phyloP scores from a whole-genome alignment of 1,140 invertebrate genomes.

The Ditylenchus dipsaci region DNA sequence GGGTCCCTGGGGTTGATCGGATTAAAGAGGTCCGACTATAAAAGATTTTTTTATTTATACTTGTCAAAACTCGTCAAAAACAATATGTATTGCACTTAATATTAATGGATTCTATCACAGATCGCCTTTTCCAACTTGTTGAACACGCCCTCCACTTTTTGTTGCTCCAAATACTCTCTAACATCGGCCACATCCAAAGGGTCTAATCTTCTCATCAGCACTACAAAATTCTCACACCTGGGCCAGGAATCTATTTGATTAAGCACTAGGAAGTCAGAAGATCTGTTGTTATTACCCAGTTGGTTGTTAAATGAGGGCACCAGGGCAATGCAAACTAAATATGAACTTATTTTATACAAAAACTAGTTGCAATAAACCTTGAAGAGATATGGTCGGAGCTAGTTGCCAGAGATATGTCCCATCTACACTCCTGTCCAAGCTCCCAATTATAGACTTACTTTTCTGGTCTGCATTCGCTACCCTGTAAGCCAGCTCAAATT shows the following conservation, averaged over 20 bases:
- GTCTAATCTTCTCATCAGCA: neutral
- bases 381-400: slow-evolving; percentile 9
- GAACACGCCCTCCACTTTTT: slow-evolving; percentile 1
- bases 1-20: too few species aligned
- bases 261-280: slow-evolving; percentile 3
- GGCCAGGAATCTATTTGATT: slow-evolving; percentile 17
- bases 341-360: neutral
- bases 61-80: too few species aligned
- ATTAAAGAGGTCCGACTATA: too few species aligned
- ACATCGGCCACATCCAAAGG: neutral
- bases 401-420: slow-evolving; percentile 17
- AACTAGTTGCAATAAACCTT: neutral
- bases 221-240: slow-evolving; percentile 9
- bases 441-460: slow-evolving; percentile 13
- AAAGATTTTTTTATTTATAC: too few species aligned
- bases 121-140: slow-evolving; percentile 6
- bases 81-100: too few species aligned
- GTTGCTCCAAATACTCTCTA: neutral
- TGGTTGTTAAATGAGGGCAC: neutral
- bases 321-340: neutral
- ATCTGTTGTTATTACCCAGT: neutral
- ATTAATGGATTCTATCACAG: neutral
- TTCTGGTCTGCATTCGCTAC: slow-evolving; percentile 17
- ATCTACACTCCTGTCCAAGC: neutral
- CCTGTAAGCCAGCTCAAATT: slow-evolving; percentile 23